Evolutionary conservation across 2,888 invertebrate genomes (phyloP).

Genomic region (Isoperla grammatica): DNA sequence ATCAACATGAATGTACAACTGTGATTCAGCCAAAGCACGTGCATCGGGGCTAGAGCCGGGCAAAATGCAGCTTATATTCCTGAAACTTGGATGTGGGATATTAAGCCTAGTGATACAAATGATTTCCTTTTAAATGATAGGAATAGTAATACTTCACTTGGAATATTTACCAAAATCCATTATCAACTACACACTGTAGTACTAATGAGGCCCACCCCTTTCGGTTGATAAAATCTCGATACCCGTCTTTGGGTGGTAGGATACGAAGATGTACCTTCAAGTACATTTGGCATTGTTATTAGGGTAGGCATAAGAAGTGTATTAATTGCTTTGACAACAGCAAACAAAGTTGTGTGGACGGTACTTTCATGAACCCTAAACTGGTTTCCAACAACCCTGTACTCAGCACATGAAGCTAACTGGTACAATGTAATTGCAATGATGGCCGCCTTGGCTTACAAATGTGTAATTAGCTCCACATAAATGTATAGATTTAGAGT

Average conservation of each 20-base stretch:
- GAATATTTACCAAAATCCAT: conserved; percentile 28
- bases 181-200: conserved; percentile 33
- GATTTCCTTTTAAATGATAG: too few species aligned
- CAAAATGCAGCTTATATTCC: too few species aligned
- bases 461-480: too few species aligned
- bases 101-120: too few species aligned
- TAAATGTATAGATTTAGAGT: too few species aligned
- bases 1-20: too few species aligned
- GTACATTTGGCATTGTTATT: conserved; percentile 35
- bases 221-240: too few species aligned
- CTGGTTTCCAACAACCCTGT: conserved; percentile 14
- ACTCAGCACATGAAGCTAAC: conserved; percentile 13
- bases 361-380: conserved; percentile 20
- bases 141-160: too few species aligned
- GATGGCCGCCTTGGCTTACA: too few species aligned
- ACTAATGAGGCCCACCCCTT: conserved; percentile 32
- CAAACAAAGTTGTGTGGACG: conserved; percentile 33
- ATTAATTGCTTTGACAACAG: conserved; percentile 35
- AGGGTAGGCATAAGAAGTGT: conserved; percentile 31
- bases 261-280: conserved; percentile 34
- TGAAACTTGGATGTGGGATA: too few species aligned
- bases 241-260: conserved; percentile 29
- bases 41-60: too few species aligned
- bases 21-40: too few species aligned
- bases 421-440: conserved; percentile 15